A percentile compares a stretch with the other conserved stretches of the same genome.
phyloP scores from a whole-genome alignment of 92 coral and sea anemone species.

The Phenganax stokvisi region DNA sequence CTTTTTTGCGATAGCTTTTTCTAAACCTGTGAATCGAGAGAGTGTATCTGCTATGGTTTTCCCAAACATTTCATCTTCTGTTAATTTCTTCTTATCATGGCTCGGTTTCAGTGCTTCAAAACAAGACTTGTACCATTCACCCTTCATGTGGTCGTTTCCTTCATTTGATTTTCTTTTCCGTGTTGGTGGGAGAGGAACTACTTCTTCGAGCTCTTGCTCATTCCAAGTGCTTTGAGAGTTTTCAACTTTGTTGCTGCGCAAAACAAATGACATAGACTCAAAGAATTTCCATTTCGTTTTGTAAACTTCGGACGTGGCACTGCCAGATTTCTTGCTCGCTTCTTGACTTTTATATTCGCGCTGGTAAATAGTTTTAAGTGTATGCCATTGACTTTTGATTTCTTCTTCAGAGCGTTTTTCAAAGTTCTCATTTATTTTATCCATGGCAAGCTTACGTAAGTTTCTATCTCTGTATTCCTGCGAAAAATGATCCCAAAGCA shows the following conservation, averaged over 20 bases:
- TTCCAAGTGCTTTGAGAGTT: slow-evolving; percentile 21
- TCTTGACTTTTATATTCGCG: slow-evolving; percentile 26
- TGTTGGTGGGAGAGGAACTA: background rate
- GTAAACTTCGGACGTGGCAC: slow-evolving; percentile 20
- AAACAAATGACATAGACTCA: background rate
- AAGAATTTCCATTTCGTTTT: slow-evolving; percentile 32
- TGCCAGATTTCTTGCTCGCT: slow-evolving; percentile 32
- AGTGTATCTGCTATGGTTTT: slow-evolving; percentile 2
- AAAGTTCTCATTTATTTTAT: background rate
- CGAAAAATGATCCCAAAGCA: slow-evolving; percentile 2
- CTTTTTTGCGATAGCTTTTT: no score
- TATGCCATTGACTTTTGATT: slow-evolving; percentile 36
- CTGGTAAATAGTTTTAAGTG: slow-evolving; percentile 18
- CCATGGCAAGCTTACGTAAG: background rate
- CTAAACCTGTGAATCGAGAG: background rate
- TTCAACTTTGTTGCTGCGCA: slow-evolving; percentile 4
- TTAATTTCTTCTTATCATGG: background rate
- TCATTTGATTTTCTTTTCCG: background rate
- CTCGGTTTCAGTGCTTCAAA: background rate
- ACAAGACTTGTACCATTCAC: background rate
- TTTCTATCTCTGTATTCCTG: slow-evolving; percentile 16
- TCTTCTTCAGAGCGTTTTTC: slow-evolving; percentile 3
- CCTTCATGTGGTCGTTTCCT: background rate
- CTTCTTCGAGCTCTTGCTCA: background rate
- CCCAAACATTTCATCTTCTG: slow-evolving; percentile 5